Evolutionary conservation across 2,797 vertebrate species (phyloP).

Genomic region (Lepilemur septentrionalis): DNA sequence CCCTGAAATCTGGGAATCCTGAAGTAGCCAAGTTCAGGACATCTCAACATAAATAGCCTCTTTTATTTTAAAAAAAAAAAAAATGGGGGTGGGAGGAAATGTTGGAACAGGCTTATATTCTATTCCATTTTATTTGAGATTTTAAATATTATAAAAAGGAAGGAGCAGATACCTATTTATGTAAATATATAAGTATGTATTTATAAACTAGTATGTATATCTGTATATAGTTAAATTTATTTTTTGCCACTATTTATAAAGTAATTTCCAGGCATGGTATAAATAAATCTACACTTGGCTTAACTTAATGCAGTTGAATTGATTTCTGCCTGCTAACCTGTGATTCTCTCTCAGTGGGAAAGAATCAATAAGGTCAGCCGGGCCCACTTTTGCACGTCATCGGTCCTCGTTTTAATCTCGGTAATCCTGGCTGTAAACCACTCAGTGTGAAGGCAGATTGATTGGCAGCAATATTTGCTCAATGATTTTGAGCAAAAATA

Average conservation of each 20-base stretch:
- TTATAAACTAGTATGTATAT: not conserved
- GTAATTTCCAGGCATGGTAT: constrained; percentile 36
- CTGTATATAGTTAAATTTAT: not conserved
- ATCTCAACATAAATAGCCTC: not conserved
- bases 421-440: constrained; percentile 44
- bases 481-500: not conserved
- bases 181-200: not conserved
- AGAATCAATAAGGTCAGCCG: constrained; percentile 82
- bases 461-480: constrained; percentile 53
- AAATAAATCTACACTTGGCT: constrained; percentile 74
- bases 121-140: not conserved
- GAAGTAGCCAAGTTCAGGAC: not conserved
- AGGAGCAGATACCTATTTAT: not conserved
- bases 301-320: constrained; percentile 86
- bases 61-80: not conserved
- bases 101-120: not conserved
- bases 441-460: constrained; percentile 59
- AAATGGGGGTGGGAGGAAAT: not conserved
- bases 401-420: constrained; percentile 80
- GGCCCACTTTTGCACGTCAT: constrained; percentile 75
- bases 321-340: constrained; percentile 83
- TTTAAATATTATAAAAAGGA: constrained; percentile 10
- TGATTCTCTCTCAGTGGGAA: constrained; percentile 82
- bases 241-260: not conserved
- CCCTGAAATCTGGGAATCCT: not conserved